phyloP scores from a whole-genome alignment of 1,140 invertebrate species.

The Vanessa tameamea region DNA sequence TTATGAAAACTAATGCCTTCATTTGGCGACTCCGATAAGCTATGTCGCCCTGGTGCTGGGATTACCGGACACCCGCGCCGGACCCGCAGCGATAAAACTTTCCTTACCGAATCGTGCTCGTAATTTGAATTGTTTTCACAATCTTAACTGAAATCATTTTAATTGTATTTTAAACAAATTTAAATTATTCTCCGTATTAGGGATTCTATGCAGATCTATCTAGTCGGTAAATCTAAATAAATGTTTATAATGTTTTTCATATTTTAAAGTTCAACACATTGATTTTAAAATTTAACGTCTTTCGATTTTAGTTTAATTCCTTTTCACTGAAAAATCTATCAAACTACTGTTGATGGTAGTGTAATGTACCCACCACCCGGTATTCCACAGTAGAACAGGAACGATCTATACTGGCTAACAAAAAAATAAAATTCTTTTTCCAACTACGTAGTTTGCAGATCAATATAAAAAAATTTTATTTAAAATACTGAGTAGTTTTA shows the following conservation, averaged over 20 bases:
- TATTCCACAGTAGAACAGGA: too few species aligned
- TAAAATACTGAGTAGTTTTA: too few species aligned
- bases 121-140: conserved; percentile 28
- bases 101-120: conserved; percentile 21
- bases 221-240: neutral
- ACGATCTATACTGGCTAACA: too few species aligned
- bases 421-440: too few species aligned
- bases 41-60: conserved; percentile 48
- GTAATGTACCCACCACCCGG: too few species aligned
- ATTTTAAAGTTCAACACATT: too few species aligned
- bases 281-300: too few species aligned
- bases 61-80: conserved; percentile 41
- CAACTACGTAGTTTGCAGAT: too few species aligned
- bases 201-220: neutral
- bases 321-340: too few species aligned
- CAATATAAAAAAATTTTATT: too few species aligned
- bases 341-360: too few species aligned
- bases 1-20: conserved; percentile 68
- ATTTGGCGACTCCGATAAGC: conserved; percentile 62
- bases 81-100: conserved; percentile 37
- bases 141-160: conserved; percentile 13
- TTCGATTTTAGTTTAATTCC: too few species aligned
- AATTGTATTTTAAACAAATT: neutral
- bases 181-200: neutral
- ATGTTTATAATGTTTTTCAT: neutral